Percentiles rank a stretch among this genome's conserved stretches.
phyloP scores from a whole-genome alignment of 2,113 vertebrate species.

The Oenanthe melanoleuca region DNA sequence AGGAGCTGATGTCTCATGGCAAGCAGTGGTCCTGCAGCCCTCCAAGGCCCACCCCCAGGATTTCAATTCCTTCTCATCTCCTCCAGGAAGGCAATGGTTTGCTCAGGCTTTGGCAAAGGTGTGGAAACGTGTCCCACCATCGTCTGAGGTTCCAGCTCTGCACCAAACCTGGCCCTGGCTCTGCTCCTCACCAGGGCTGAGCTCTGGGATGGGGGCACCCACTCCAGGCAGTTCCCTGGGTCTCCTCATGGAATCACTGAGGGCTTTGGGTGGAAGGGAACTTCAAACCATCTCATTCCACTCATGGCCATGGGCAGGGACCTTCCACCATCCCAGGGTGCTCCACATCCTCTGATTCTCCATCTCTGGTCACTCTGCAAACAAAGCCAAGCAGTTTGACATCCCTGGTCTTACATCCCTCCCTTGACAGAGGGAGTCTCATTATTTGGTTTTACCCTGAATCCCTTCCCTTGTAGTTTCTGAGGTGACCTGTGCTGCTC shows the following conservation, averaged over 20 bases:
- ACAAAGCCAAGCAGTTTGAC: neutral
- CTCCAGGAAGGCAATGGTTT: neutral
- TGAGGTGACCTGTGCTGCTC: neutral
- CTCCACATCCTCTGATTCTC: neutral
- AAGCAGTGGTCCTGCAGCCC: neutral
- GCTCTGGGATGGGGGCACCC: neutral
- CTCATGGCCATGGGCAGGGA: neutral
- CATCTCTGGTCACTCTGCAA: neutral
- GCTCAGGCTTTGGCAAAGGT: neutral
- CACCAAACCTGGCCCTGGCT: neutral
- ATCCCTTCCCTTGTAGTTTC: neutral
- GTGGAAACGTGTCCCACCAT: accelerated
- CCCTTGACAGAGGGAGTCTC: too few species aligned
- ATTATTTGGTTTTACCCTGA: neutral
- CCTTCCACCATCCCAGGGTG: neutral
- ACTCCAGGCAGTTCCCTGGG: neutral
- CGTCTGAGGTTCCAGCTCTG: neutral
- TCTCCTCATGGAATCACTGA: too few species aligned
- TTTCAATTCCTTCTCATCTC: neutral
- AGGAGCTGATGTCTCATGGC: neutral
- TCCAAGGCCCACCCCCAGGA: neutral
- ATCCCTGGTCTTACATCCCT: neutral
- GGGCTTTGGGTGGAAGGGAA: neutral
- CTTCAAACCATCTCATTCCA: accelerated
- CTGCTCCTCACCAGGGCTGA: neutral